A percentile compares a stretch with the other conserved stretches of the same genome.
These are phyloP conservation scores for Phrynosoma blainvillii DNA, from an alignment of 2,113 vertebrate genomes.

Conservation along the genomic window DNA sequence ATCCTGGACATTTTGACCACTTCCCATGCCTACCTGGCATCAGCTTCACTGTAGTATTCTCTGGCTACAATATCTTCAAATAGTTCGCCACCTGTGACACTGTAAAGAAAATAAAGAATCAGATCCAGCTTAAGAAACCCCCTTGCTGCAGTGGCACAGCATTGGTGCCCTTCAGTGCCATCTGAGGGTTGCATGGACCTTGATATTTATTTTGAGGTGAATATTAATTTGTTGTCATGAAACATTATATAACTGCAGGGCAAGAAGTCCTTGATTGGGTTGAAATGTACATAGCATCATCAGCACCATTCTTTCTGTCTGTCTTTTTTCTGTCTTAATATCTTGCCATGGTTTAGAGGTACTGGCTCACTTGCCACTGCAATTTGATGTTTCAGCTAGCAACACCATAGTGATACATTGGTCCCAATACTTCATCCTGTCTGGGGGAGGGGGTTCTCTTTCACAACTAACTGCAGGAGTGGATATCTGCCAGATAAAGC, in stretches of 20 bases:
- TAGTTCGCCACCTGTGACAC: conserved; percentile 82
- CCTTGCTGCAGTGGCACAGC: background rate
- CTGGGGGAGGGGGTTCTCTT: background rate
- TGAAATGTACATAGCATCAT: background rate
- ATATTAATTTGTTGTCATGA: background rate
- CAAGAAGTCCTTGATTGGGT: background rate
- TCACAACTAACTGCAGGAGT: background rate
- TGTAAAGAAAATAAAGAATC: conserved; percentile 41
- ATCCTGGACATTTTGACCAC: fast-evolving
- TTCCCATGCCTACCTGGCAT: conserved; percentile 78
- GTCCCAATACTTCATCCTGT: background rate
- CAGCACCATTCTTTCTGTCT: no score
- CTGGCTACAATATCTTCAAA: conserved; percentile 87
- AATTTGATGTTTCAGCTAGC: background rate
- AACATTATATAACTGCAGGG: background rate
- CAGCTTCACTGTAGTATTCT: conserved; percentile 84
- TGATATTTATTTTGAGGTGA: no score
- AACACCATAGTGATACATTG: background rate
- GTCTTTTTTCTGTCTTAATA: no score
- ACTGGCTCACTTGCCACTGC: background rate
- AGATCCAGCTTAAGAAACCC: fast-evolving
- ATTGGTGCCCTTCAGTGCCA: background rate
- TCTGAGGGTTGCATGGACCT: background rate
- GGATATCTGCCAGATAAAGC: background rate
- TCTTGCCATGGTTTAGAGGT: background rate